Percentiles rank a stretch among this genome's conserved stretches.
phyloP scores from a whole-genome alignment of 2,797 vertebrate genomes.

The Salmo trutta region DNA sequence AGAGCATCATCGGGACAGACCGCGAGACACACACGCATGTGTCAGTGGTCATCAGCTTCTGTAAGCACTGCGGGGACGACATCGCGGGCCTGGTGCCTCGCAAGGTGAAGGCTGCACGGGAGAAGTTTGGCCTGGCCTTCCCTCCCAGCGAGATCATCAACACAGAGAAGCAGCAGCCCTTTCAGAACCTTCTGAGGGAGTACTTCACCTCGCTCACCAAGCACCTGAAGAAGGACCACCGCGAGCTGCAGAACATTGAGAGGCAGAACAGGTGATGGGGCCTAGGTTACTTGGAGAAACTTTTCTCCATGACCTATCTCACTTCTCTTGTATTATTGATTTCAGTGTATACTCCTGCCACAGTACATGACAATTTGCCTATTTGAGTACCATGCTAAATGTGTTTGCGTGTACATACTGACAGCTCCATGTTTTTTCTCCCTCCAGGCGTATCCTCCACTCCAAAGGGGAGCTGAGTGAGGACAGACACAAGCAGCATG shows the following conservation, averaged over 20 bases:
- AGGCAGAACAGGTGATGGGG: conserved; percentile 92
- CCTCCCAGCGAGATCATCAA: conserved; percentile 96
- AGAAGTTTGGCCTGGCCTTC: conserved; percentile 88
- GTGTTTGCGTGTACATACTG: not conserved
- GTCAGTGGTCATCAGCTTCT: conserved; percentile 98
- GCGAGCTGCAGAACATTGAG: conserved; percentile 98
- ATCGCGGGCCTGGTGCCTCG: conserved; percentile 92
- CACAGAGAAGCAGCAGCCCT: conserved; percentile 94
- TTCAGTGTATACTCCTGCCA: not conserved
- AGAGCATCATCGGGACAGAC: conserved; percentile 92
- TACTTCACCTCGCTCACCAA: conserved; percentile 99
- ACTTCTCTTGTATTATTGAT: not conserved
- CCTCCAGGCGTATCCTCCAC: conserved; percentile 90
- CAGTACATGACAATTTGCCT: not conserved
- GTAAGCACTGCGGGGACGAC: conserved; percentile 97
- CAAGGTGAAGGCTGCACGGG: conserved; percentile 87
- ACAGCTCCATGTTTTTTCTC: not conserved
- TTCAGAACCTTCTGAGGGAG: conserved; percentile 95
- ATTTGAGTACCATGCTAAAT: not conserved
- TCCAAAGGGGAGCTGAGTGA: conserved; percentile 98
- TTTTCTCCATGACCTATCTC: not conserved
- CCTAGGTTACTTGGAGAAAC: not conserved
- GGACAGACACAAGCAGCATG: conserved; percentile 97
- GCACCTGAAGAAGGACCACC: conserved; percentile 98
- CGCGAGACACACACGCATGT: conserved; percentile 95